A percentile compares a stretch with the other conserved stretches of the same genome.
phyloP scores from a whole-genome alignment of 2,797 vertebrate species.

The Lycodopsis pacificus region DNA sequence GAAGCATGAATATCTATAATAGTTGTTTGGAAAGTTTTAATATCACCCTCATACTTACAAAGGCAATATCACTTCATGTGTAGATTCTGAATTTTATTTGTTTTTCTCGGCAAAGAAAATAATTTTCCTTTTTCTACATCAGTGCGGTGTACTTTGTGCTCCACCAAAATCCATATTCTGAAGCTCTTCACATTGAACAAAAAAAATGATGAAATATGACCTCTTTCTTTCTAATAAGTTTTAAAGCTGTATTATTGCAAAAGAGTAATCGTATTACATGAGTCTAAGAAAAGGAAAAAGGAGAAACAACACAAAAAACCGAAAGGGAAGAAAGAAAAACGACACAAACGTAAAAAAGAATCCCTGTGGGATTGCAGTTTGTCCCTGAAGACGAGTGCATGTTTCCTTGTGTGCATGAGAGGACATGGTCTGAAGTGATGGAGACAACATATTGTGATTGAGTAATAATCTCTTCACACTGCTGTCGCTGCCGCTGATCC shows the following conservation, averaged over 20 bases:
- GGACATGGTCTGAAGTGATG: background rate
- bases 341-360: too few relatives aligned
- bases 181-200: background rate
- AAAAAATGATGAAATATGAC: background rate
- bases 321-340: too few relatives aligned
- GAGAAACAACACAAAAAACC: too few relatives aligned
- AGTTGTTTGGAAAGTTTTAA: background rate
- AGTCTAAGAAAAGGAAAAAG: background rate
- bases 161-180: background rate
- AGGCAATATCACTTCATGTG: background rate
- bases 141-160: too few relatives aligned
- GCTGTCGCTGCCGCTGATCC: background rate
- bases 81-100: background rate
- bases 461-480: slow-evolving; percentile 2
- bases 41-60: background rate
- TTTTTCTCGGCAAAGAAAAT: background rate
- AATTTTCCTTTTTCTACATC: background rate
- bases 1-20: background rate
- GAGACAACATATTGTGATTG: background rate
- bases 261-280: background rate
- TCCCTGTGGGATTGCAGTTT: background rate
- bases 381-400: background rate
- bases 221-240: background rate
- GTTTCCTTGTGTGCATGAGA: slow-evolving; percentile 10
- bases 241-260: background rate